Base-by-base conservation (phyloP, 2,888 invertebrate genomes). In the Mythimna ferrago region DNA sequence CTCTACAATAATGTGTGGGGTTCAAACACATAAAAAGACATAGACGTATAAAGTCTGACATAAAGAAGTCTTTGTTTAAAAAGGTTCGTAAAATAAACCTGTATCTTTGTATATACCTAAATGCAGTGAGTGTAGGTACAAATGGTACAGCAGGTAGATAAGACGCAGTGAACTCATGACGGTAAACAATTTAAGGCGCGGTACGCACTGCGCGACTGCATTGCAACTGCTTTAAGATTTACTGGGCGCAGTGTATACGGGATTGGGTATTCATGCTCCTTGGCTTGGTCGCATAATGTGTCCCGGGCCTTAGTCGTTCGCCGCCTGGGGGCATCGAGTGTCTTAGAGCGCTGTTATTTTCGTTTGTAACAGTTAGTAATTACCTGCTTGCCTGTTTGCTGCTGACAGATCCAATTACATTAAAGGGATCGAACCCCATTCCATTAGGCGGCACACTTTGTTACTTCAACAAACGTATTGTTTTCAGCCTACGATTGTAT, bases 361-460 rank as follows among this genome's bases (percentile, higher is more conserved):
- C 91, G 91, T 90, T 91, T 92, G 90, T 89, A 91, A 90, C 91
- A 91, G 89, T 89, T 89, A 89, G 92, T 94, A 95, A 95, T 95
- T 95, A 95, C 94, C 94, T 93, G 92, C 78, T 89, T 90, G 90
- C 89, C 87, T 89, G 89, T 92, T 94, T 95, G 95, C 90, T 89
- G 87, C 92, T 93, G 95, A 95, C 95, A 95, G 93, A 93, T 95
- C 93, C 95, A 94, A 95, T 96, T 95, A 95, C 93, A 93, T 91
- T 92, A 92, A 92, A 93, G 90, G 91, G 92, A 92, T 93, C 91
- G 92, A 91, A 91, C 89, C 89, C 89, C 83, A 90, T 91, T 91
- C 91, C 90, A 92, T 93, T 92, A 91, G 89, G 86, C 87, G 88
- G 88, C 84, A 90, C 88, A 90, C 89, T 90, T 89, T 88, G 90